phyloP scores from a whole-genome alignment of 2,888 invertebrate species.

The Tanytarsus gracilentus region DNA sequence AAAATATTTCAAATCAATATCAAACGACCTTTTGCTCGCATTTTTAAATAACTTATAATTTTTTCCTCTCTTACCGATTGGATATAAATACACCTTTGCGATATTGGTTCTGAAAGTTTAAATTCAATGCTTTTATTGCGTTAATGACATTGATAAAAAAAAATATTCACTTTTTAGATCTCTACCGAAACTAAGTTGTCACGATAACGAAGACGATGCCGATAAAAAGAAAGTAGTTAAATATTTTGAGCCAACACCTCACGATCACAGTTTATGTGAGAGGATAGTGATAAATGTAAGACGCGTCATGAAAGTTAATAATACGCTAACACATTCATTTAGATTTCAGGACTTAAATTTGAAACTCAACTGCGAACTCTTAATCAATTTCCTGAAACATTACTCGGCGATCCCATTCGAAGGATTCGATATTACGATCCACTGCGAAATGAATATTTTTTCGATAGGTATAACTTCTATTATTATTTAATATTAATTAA shows the following conservation, averaged over 20 bases:
- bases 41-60: neutral
- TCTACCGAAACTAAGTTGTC: constrained; percentile 91
- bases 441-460: constrained; percentile 97
- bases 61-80: neutral
- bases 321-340: constrained; percentile 32
- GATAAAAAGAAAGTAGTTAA: constrained; percentile 81
- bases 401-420: constrained; percentile 89
- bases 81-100: neutral
- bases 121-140: neutral
- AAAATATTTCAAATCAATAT: neutral
- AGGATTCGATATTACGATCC: constrained; percentile 98
- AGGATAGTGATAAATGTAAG: constrained; percentile 94
- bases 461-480: too few relatives aligned
- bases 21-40: neutral
- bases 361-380: constrained; percentile 97
- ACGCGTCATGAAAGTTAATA: constrained; percentile 34
- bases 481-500: too few relatives aligned
- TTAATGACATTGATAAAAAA: neutral
- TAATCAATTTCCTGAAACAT: constrained; percentile 97
- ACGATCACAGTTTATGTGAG: constrained; percentile 96
- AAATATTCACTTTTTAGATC: constrained; percentile 58
- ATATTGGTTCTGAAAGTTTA: neutral
- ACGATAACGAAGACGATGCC: constrained; percentile 90
- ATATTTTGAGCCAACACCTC: constrained; percentile 93
- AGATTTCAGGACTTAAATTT: constrained; percentile 96